These are phyloP conservation scores for Seira ritae DNA, from an alignment of 2,888 invertebrate genomes.

Conservation along the genomic window DNA sequence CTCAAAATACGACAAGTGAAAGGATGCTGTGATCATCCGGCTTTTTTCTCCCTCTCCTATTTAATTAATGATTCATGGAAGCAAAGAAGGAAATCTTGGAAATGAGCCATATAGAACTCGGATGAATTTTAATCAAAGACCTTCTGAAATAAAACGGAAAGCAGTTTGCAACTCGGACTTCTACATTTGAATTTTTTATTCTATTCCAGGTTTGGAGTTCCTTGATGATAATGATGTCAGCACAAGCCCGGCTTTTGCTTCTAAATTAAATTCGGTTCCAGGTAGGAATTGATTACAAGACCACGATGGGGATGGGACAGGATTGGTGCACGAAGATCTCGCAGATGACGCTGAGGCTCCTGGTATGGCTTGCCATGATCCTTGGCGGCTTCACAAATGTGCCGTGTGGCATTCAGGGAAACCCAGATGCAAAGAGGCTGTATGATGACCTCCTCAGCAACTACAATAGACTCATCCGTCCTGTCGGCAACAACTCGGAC, in stretches of 20 bases:
- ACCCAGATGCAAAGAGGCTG: conserved; percentile 94
- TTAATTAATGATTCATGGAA: conserved; percentile 19
- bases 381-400: conserved; percentile 58
- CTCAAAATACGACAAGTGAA: background rate
- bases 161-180: no score
- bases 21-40: no score
- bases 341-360: conserved; percentile 50
- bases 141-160: no score
- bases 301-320: conserved; percentile 16
- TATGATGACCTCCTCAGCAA: conserved; percentile 97
- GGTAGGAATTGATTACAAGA: no score
- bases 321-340: conserved; percentile 44
- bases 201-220: no score
- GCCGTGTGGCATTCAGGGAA: conserved; percentile 75
- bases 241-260: no score
- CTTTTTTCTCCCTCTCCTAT: background rate
- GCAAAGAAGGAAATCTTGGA: background rate
- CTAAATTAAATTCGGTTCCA: no score
- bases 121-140: conserved; percentile 32
- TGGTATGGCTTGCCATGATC: conserved; percentile 57
- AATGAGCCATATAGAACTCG: background rate
- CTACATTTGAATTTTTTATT: no score
- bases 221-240: no score
- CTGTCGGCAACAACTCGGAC: conserved; percentile 93
- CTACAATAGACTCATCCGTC: conserved; percentile 96